Base-by-base conservation (phyloP, 2,113 vertebrate genomes). In the Pseudorhombus dupliciocellatus region DNA sequence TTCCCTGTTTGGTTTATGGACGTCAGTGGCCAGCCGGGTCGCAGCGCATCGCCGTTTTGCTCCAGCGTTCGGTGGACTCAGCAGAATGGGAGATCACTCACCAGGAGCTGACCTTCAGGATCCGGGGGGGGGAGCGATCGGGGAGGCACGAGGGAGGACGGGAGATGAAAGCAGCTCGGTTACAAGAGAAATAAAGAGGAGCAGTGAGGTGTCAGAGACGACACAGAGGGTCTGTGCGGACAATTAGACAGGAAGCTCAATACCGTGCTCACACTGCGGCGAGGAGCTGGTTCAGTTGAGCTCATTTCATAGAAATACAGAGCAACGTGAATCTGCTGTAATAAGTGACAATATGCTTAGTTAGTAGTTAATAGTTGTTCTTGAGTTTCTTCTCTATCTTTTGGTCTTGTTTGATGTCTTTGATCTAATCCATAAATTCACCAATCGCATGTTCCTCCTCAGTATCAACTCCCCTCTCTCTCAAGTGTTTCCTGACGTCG, bases 1-100 rank as follows among this genome's bases (percentile, higher is more conserved):
- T 86, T 92, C 91, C 88, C 56, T 51, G 89, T 94, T 95, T 95
- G 80, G 77, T 89, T 92, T 94, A 94, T 90, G 88, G 91, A 93
- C 75, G 71, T 94, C 93, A 92, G 81, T 72, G 70, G 78, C 48
- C 54, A 46, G 81, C 79, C 81, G 18, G 90, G 84, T 90, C 82
- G 68, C 77, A 79, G 66, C 63, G 30, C 75, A 72, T 78, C 30
- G 15, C 63, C 37, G 25, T 80, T 81, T 58, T 77, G 60, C 60
- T 82, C 20, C 8, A 16, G 24, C 28, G 40, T 90, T 87, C 81
- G 79, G 79, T 85, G 80, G 88, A 90, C 89, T 93, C 88, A 30
- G 84, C 52, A 86, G 90, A 91, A 92, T 60, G 83, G 65, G 83
- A 86, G 78, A 85, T 79, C 87, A 77, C 37, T 88, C 88, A 87